Percentiles rank a stretch among this genome's conserved stretches.
Evolutionary conservation across 1,140 invertebrate genomes (phyloP).

Genomic region (Calycopis cecrops): DNA sequence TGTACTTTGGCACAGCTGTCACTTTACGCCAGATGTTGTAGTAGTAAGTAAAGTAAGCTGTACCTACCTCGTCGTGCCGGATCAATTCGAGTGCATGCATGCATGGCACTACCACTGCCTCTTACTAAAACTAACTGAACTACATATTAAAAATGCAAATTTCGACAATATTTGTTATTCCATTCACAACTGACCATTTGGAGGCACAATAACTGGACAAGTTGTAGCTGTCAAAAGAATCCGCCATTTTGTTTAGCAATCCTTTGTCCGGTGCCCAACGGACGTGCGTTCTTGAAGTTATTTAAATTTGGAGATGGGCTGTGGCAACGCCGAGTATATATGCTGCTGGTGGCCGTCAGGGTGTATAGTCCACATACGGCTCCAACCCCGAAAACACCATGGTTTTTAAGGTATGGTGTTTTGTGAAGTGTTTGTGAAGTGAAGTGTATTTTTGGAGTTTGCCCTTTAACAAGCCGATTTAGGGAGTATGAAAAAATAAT

Average conservation of each 20-base stretch:
- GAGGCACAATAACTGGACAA: too few relatives aligned
- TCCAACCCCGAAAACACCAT: constrained; percentile 55
- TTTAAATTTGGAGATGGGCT: constrained; percentile 73
- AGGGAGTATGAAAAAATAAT: too few relatives aligned
- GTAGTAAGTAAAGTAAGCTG: too few relatives aligned
- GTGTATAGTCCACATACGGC: constrained; percentile 61
- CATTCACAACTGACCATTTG: too few relatives aligned
- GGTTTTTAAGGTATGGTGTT: constrained; percentile 64
- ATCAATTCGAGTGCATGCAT: too few relatives aligned
- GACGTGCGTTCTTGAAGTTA: constrained; percentile 74
- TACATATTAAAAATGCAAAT: background rate
- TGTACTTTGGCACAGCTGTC: too few relatives aligned
- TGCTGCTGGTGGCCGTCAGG: constrained; percentile 50
- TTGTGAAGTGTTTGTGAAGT: constrained; percentile 56
- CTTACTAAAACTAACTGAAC: background rate
- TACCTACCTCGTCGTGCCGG: too few relatives aligned
- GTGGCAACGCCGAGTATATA: constrained; percentile 65
- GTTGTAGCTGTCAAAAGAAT: background rate
- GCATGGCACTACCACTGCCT: too few relatives aligned
- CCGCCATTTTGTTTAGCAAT: constrained; percentile 24
- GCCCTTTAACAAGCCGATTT: too few relatives aligned
- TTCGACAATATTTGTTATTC: too few relatives aligned
- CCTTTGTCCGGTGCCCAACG: constrained; percentile 66
- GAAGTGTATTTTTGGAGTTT: constrained; percentile 11
- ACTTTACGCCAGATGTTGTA: too few relatives aligned